Evolutionary conservation across 2,888 invertebrate genomes (phyloP).

Genomic region (Hypercompe scribonia): DNA sequence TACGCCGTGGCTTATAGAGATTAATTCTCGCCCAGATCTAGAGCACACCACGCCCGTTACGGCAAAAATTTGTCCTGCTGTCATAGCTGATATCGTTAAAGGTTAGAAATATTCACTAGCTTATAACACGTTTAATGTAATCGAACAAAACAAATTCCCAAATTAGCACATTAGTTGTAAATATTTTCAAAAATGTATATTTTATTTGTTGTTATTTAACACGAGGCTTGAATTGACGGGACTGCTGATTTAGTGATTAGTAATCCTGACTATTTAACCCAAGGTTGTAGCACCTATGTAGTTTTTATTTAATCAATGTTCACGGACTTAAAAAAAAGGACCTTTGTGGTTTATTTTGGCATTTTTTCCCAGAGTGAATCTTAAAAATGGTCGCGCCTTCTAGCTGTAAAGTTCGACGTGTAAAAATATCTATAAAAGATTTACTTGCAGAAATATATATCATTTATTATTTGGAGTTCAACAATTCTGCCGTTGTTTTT

Average conservation of each 20-base stretch:
- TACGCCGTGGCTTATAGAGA: slow-evolving; percentile 96
- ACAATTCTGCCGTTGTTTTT: background rate
- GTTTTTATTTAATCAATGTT: too few relatives aligned
- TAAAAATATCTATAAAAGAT: too few relatives aligned
- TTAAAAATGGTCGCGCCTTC: too few relatives aligned
- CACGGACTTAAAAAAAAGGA: too few relatives aligned
- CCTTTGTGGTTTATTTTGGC: too few relatives aligned
- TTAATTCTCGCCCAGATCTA: slow-evolving; percentile 96
- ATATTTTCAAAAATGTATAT: background rate
- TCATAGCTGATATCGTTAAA: slow-evolving; percentile 94
- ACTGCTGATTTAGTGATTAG: background rate
- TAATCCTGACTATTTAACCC: background rate
- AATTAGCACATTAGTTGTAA: background rate
- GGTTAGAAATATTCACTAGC: slow-evolving; percentile 80
- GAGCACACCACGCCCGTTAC: slow-evolving; percentile 93
- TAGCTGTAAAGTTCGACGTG: too few relatives aligned
- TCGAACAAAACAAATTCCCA: background rate
- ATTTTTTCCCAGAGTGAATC: too few relatives aligned
- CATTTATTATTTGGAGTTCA: too few relatives aligned
- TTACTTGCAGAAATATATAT: too few relatives aligned
- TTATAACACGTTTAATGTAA: background rate
- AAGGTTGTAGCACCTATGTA: background rate
- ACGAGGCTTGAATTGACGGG: background rate
- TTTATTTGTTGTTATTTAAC: too few relatives aligned
- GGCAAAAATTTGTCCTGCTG: slow-evolving; percentile 92